A percentile compares a stretch with the other conserved stretches of the same genome.
Conservation (phyloP, 2,888 invertebrate genomes). For the Zele albiditarsus region DNA sequence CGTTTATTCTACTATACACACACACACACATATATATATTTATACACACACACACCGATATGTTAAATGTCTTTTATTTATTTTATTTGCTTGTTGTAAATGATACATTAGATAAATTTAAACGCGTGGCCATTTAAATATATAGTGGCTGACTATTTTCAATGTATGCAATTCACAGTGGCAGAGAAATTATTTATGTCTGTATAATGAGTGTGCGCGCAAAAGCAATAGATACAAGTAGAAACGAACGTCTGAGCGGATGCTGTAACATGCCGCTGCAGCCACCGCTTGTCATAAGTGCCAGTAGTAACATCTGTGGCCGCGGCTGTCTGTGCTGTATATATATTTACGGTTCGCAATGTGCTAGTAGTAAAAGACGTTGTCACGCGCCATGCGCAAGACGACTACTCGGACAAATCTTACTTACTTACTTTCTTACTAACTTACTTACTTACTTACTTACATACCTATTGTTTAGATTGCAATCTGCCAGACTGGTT, state of each 20-base stretch:
- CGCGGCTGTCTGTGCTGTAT: not conserved
- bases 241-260: conserved; percentile 1
- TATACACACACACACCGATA: not conserved
- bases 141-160: not conserved
- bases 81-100: not conserved
- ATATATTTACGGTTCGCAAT: not conserved
- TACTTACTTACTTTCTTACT: conserved; percentile 9
- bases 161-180: not conserved
- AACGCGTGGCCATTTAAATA: not conserved
- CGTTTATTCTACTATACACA: not conserved
- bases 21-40: no score
- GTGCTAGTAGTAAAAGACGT: conserved; percentile 9
- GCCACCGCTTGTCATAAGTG: conserved; percentile 6
- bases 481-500: not conserved
- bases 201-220: not conserved
- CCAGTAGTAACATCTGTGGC: conserved; percentile 9
- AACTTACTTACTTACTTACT: conserved; percentile 11
- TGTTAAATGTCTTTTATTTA: conserved; percentile 10
- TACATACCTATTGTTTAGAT: not conserved
- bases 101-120: not conserved
- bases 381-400: conserved; percentile 12
- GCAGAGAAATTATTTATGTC: conserved; percentile 2
- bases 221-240: not conserved
- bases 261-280: not conserved
- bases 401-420: conserved; percentile 7